These are phyloP conservation scores for Argopecten irradians DNA, from an alignment of 1,140 invertebrate genomes.

Conservation along the genomic window DNA sequence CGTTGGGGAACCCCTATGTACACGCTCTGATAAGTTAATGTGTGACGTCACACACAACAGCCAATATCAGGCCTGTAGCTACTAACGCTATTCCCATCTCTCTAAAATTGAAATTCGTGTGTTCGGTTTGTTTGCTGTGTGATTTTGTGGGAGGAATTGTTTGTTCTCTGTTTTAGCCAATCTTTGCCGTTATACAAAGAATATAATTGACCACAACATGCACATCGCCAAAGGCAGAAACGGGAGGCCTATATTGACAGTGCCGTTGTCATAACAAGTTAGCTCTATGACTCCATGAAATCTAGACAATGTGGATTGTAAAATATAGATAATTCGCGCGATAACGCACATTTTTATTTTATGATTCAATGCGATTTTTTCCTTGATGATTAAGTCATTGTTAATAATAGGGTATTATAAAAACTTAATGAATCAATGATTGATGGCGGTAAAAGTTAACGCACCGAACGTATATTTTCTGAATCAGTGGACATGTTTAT, in stretches of 20 bases:
- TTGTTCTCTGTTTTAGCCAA: not conserved
- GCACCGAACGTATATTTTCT: too few species aligned
- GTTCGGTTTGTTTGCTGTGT: not conserved
- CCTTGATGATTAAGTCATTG: not conserved
- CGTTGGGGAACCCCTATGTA: not conserved
- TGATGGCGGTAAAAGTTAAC: too few species aligned
- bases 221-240: not conserved
- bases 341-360: not conserved
- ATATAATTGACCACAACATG: conserved; percentile 4
- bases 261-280: not conserved
- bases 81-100: not conserved
- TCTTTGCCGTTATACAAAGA: not conserved
- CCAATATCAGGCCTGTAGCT: not conserved
- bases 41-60: not conserved
- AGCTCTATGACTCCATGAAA: not conserved
- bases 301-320: not conserved
- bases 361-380: not conserved
- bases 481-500: too few species aligned
- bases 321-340: not conserved
- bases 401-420: not conserved
- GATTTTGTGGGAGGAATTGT: conserved; percentile 9
- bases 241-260: not conserved
- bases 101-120: conserved; percentile 11
- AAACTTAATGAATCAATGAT: too few species aligned
- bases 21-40: conserved; percentile 9